Conservation (phyloP, 2,797 vertebrate species). For the Triplophysa yarkandensis region DNA sequence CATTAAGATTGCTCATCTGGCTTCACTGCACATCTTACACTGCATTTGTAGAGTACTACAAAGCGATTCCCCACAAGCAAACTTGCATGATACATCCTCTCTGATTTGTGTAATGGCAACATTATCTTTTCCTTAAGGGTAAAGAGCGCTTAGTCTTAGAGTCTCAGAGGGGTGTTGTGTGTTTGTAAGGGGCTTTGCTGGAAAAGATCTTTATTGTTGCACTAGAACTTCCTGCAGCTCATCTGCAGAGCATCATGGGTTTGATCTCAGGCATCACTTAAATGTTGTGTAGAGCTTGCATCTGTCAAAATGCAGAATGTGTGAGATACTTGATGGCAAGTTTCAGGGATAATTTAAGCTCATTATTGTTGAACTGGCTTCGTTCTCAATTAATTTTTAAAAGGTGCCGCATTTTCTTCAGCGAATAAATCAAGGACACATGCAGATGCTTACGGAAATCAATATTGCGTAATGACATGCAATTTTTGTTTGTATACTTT, state of each 20-base stretch:
- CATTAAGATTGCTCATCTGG: constrained; percentile 66
- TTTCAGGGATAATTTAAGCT: constrained; percentile 8
- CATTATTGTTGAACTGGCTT: constrained; percentile 7
- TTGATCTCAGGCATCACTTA: too few species aligned
- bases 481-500: too few species aligned
- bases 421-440: too few species aligned
- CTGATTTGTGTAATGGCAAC: constrained; percentile 26
- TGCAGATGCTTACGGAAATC: too few species aligned
- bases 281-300: too few species aligned
- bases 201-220: background rate
- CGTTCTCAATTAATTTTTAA: background rate
- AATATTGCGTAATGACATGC: too few species aligned
- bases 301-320: too few species aligned
- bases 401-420: background rate
- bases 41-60: constrained; percentile 24
- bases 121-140: constrained; percentile 31
- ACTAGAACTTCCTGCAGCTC: background rate
- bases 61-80: constrained; percentile 9
- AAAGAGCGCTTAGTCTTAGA: background rate
- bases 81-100: constrained; percentile 15
- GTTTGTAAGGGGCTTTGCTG: background rate
- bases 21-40: constrained; percentile 71
- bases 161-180: background rate
- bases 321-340: background rate
- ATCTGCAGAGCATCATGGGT: too few species aligned